Percentiles rank a stretch among this genome's conserved stretches.
phyloP scores from a whole-genome alignment of 2,797 vertebrate genomes.

The Molossus alvarezi region DNA sequence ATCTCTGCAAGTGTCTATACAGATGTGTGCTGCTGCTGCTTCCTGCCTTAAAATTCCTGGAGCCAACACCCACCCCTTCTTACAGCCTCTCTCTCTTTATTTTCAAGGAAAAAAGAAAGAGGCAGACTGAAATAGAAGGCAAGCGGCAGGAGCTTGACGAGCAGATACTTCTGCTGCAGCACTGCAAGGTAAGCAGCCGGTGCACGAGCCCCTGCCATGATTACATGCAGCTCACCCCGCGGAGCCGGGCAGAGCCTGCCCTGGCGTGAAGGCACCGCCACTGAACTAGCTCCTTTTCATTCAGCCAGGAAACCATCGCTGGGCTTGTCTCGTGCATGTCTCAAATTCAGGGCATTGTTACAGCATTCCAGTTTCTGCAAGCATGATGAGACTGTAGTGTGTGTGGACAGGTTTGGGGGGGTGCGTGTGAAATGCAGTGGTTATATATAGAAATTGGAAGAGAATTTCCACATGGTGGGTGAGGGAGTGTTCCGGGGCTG shows the following conservation, averaged over 20 bases:
- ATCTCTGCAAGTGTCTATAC: conserved; percentile 85
- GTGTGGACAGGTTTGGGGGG: conserved; percentile 14
- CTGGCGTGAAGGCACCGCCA: conserved; percentile 78
- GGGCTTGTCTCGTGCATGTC: conserved; percentile 81
- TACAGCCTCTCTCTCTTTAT: conserved; percentile 87
- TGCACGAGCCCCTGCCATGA: conserved; percentile 83
- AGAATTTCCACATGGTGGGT: conserved; percentile 59
- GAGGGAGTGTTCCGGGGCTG: conserved; percentile 33
- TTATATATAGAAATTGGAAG: conserved; percentile 68
- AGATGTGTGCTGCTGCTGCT: conserved; percentile 86
- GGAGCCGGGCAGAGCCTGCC: conserved; percentile 85
- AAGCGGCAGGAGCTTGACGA: conserved; percentile 97
- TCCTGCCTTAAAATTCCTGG: conserved; percentile 83
- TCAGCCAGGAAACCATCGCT: conserved; percentile 78
- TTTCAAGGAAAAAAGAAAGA: conserved; percentile 97
- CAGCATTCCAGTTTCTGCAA: conserved; percentile 41
- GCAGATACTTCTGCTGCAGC: conserved; percentile 97
- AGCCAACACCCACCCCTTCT: conserved; percentile 86
- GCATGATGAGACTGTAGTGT: conserved; percentile 53
- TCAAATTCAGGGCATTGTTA: conserved; percentile 72
- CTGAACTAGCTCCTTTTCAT: conserved; percentile 78
- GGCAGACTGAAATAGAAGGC: conserved; percentile 97
- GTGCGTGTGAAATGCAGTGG: conserved; percentile 23
- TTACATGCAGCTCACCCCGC: conserved; percentile 89
- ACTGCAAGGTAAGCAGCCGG: conserved; percentile 95